Percentiles rank a stretch among this genome's conserved stretches.
These are phyloP conservation scores for Pristionchus maxplancki DNA, from an alignment of 2,888 invertebrate genomes.

Conservation along the genomic window DNA sequence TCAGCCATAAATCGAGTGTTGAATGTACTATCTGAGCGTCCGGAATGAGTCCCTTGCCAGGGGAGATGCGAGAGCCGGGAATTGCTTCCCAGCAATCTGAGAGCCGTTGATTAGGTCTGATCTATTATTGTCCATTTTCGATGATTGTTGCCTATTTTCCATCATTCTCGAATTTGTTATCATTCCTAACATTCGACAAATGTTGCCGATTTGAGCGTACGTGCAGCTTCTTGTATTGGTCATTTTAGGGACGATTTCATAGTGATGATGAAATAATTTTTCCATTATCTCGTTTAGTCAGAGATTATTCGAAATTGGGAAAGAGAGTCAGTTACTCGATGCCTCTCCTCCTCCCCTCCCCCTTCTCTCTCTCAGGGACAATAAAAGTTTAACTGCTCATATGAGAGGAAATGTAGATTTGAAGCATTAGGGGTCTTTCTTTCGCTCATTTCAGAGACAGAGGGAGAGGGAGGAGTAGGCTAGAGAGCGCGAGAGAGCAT, in stretches of 20 bases:
- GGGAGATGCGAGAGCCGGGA: neutral
- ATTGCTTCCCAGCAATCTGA: neutral
- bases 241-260: too few species aligned
- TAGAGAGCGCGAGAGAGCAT: too few species aligned
- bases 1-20: slow-evolving; percentile 37
- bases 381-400: slow-evolving; percentile 48
- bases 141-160: neutral
- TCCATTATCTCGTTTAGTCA: neutral
- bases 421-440: slow-evolving; percentile 49
- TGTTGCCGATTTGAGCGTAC: too few species aligned
- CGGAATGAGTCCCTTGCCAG: slow-evolving; percentile 15
- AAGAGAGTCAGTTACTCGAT: neutral
- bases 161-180: too few species aligned
- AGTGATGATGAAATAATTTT: neutral
- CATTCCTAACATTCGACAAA: too few species aligned
- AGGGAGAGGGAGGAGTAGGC: neutral
- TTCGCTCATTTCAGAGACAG: neutral
- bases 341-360: neutral
- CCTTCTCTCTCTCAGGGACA: slow-evolving; percentile 8
- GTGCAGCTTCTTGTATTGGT: too few species aligned
- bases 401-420: slow-evolving; percentile 50
- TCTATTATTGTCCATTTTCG: neutral
- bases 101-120: neutral
- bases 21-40: neutral
- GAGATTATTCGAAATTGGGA: too few species aligned